phyloP scores from a whole-genome alignment of 2,888 invertebrate species.

The Apomyelois bistriatella region DNA sequence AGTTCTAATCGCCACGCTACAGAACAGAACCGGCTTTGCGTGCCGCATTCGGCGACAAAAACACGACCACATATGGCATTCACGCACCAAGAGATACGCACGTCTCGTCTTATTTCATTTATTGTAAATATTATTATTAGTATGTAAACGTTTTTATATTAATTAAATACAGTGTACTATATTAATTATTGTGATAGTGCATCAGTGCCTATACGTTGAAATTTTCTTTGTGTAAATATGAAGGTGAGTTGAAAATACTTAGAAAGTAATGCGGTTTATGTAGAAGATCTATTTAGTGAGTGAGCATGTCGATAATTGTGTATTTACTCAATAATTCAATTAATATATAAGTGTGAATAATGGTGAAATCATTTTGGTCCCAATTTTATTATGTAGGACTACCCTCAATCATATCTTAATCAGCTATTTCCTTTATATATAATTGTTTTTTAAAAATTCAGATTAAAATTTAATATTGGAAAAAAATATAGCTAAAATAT shows the following conservation, averaged over 20 bases:
- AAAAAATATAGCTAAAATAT: too few species aligned
- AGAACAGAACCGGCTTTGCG: conserved; percentile 9
- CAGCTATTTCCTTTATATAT: too few species aligned
- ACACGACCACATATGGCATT: conserved; percentile 11
- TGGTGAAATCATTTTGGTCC: too few species aligned
- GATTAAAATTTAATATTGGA: too few species aligned
- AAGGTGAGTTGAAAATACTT: conserved; percentile 25
- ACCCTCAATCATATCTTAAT: too few species aligned
- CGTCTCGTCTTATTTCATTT: conserved; percentile 15
- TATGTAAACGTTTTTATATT: not conserved
- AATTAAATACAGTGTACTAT: not conserved
- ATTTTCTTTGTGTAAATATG: conserved; percentile 16
- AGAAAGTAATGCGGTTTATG: not conserved
- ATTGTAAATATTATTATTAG: not conserved
- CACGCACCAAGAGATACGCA: conserved; percentile 4
- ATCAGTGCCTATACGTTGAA: not conserved
- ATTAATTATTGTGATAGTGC: not conserved
- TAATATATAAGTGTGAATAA: not conserved
- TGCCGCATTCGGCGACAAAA: conserved; percentile 8
- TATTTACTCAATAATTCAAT: not conserved
- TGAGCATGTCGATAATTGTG: not conserved
- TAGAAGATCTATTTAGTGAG: not conserved
- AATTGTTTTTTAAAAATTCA: too few species aligned
- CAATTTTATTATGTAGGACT: too few species aligned
- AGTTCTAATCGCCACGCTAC: not conserved